Evolutionary conservation across 2,797 vertebrate species (phyloP).

Genomic region (Pantherophis alleghaniensis): DNA sequence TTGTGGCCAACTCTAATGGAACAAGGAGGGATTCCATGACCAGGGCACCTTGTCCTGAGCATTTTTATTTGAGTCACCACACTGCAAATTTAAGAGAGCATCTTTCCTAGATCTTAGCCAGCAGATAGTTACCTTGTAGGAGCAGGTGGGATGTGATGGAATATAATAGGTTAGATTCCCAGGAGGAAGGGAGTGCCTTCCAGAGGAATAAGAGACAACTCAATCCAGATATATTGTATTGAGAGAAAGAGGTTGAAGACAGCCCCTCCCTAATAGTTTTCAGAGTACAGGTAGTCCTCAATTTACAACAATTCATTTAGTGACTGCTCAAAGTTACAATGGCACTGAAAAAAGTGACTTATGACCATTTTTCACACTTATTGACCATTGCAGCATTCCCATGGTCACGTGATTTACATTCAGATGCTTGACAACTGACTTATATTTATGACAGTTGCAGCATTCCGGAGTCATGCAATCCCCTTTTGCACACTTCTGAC

Average conservation of each 20-base stretch:
- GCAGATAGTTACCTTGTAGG: neutral
- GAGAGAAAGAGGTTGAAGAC: neutral
- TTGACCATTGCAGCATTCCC: no score
- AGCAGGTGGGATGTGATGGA: neutral
- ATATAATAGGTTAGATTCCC: neutral
- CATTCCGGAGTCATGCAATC: no score
- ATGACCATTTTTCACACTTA: no score
- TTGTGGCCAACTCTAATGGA: neutral
- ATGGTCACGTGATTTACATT: no score
- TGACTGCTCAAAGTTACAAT: no score
- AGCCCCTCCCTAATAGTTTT: neutral
- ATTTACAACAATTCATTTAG: no score
- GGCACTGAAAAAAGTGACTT: no score
- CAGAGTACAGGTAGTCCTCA: no score
- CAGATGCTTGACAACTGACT: no score
- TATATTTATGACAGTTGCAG: no score
- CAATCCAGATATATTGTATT: neutral
- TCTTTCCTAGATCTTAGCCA: neutral
- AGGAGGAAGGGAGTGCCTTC: neutral
- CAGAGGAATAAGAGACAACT: neutral
- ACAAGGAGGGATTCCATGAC: neutral
- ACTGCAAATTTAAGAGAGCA: neutral
- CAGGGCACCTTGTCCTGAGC: neutral
- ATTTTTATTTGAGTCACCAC: neutral
- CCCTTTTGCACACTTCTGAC: no score